Percentiles rank a stretch among this genome's conserved stretches.
Evolutionary conservation across 2,888 invertebrate species (phyloP).

Genomic region (Graphium colonna): DNA sequence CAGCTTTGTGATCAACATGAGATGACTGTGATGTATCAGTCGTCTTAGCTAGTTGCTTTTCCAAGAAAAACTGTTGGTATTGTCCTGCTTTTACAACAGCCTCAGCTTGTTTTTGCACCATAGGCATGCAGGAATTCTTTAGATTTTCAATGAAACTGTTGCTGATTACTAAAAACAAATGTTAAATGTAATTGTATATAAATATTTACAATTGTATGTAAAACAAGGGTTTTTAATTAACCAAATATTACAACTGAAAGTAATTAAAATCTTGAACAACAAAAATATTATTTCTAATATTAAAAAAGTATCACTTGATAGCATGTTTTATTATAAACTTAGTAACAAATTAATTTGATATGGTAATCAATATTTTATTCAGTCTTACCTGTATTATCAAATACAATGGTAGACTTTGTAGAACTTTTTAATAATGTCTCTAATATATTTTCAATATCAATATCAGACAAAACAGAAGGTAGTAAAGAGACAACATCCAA

Average conservation of each 20-base stretch:
- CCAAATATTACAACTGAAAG: too few species aligned
- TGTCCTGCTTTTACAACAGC: slow-evolving; percentile 84
- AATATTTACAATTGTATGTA: not conserved
- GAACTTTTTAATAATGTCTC: slow-evolving; percentile 82
- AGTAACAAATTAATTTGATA: too few species aligned
- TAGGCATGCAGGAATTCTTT: slow-evolving; percentile 82
- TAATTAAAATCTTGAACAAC: too few species aligned
- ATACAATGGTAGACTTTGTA: slow-evolving; percentile 77
- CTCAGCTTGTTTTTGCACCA: slow-evolving; percentile 84
- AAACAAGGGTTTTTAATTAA: too few species aligned
- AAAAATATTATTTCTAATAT: too few species aligned
- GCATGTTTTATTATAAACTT: too few species aligned
- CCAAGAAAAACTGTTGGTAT: slow-evolving; percentile 87
- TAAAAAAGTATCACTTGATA: too few species aligned
- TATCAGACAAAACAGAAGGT: slow-evolving; percentile 89
- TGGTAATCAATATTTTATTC: not conserved
- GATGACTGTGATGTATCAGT: slow-evolving; percentile 51
- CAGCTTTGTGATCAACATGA: slow-evolving; percentile 79
- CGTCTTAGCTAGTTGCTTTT: slow-evolving; percentile 81
- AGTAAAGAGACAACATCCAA: slow-evolving; percentile 90
- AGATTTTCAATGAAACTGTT: slow-evolving; percentile 84
- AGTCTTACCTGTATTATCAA: slow-evolving; percentile 80
- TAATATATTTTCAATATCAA: slow-evolving; percentile 88
- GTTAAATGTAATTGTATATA: not conserved
- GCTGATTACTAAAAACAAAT: slow-evolving; percentile 76